Evolutionary conservation across 2,113 vertebrate genomes (phyloP).

Genomic region (Peromyscus polionotus): DNA sequence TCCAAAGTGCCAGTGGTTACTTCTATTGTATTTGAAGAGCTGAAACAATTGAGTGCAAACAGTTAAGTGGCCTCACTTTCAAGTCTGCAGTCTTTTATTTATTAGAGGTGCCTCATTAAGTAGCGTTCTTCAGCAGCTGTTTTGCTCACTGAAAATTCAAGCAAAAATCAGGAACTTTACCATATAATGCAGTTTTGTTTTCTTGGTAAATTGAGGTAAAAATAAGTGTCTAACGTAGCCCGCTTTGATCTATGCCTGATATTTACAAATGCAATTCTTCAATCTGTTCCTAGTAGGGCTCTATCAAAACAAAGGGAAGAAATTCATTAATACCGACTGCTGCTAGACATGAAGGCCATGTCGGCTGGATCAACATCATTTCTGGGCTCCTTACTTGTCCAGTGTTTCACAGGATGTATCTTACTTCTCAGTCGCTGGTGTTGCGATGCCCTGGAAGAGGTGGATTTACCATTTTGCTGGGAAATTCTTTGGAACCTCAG

Average conservation of each 20-base stretch:
- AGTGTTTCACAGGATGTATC: constrained; percentile 63
- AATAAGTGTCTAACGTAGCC: constrained; percentile 44
- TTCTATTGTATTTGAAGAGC: constrained; percentile 77
- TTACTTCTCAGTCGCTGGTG: constrained; percentile 50
- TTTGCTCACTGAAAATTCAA: constrained; percentile 86
- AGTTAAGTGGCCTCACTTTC: constrained; percentile 77
- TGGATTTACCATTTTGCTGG: constrained; percentile 71
- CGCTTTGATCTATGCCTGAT: constrained; percentile 81
- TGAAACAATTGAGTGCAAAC: constrained; percentile 73
- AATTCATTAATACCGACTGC: constrained; percentile 69
- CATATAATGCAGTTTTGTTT: constrained; percentile 78
- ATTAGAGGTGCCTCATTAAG: constrained; percentile 87
- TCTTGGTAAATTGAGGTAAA: constrained; percentile 80
- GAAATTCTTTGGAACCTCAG: constrained; percentile 65
- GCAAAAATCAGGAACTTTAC: constrained; percentile 83
- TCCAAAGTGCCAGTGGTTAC: constrained; percentile 77
- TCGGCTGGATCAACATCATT: constrained; percentile 47
- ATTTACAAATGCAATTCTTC: constrained; percentile 84
- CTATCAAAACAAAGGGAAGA: constrained; percentile 76
- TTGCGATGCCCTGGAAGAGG: constrained; percentile 49
- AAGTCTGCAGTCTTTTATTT: constrained; percentile 86
- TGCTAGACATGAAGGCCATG: constrained; percentile 59
- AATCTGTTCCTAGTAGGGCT: constrained; percentile 82
- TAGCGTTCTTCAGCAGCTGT: constrained; percentile 85
- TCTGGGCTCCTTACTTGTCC: constrained; percentile 43